Percentiles rank a stretch among this genome's conserved stretches.
These are phyloP conservation scores for Dromius quadrimaculatus DNA, from an alignment of 2,888 invertebrate species.

Conservation along the genomic window DNA sequence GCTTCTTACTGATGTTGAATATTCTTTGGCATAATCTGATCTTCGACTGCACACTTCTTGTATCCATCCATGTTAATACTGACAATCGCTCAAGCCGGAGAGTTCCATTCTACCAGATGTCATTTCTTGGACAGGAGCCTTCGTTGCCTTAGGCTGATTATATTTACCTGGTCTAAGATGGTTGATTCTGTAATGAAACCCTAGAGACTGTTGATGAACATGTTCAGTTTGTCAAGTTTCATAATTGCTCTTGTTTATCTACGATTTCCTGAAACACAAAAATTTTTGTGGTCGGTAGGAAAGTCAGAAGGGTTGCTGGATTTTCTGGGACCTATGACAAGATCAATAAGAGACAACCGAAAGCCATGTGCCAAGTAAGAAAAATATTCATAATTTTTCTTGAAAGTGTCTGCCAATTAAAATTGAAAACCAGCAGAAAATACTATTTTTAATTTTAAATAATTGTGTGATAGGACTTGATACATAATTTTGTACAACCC, in stretches of 20 bases:
- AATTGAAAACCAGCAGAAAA: no score
- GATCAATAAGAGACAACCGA: slow-evolving; percentile 61
- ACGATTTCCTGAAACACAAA: slow-evolving; percentile 65
- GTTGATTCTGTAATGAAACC: slow-evolving; percentile 62
- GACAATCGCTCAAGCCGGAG: slow-evolving; percentile 69
- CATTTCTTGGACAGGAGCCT: slow-evolving; percentile 64
- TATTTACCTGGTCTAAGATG: slow-evolving; percentile 64
- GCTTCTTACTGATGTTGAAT: no score
- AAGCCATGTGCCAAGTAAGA: slow-evolving; percentile 61
- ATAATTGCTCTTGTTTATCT: slow-evolving; percentile 59
- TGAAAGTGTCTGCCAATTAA: not conserved
- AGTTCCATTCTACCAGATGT: slow-evolving; percentile 67
- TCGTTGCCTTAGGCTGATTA: slow-evolving; percentile 64
- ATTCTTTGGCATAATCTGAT: no score
- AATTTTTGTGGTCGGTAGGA: slow-evolving; percentile 63
- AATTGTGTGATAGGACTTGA: no score
- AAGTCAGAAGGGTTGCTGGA: slow-evolving; percentile 61
- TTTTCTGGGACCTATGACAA: slow-evolving; percentile 61
- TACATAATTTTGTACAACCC: no score
- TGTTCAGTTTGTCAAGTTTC: slow-evolving; percentile 63
- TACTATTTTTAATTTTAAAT: no score
- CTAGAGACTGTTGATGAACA: slow-evolving; percentile 63
- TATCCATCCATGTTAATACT: no score
- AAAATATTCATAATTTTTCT: no score
- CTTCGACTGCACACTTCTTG: no score